phyloP scores from a whole-genome alignment of 2,888 invertebrate species.

The Exocentrus adspersus region DNA sequence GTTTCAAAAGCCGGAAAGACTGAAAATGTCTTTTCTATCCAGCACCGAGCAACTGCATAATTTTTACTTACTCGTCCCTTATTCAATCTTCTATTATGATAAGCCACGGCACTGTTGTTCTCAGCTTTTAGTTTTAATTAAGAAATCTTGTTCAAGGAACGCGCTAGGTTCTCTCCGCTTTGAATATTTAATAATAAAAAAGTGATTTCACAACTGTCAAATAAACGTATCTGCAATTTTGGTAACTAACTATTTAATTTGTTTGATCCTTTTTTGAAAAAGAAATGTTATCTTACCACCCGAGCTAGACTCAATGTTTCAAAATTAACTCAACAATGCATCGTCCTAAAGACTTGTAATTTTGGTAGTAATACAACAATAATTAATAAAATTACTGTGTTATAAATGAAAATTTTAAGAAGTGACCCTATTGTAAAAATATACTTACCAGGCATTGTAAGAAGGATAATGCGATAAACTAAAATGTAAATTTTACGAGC shows the following conservation, averaged over 20 bases:
- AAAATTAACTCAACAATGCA: too few species aligned
- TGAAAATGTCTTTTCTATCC: slow-evolving; percentile 28
- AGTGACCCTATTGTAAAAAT: not conserved
- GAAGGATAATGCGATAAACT: not conserved
- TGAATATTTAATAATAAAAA: slow-evolving; percentile 12
- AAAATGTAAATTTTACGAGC: slow-evolving; percentile 1
- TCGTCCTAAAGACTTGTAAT: too few species aligned
- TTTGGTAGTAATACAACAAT: too few species aligned
- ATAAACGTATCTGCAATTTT: not conserved
- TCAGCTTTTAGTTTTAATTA: slow-evolving; percentile 33
- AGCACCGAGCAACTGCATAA: slow-evolving; percentile 40
- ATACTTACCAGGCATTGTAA: not conserved
- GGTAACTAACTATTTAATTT: too few species aligned
- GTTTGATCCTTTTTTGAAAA: too few species aligned
- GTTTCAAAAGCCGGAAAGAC: slow-evolving; percentile 35
- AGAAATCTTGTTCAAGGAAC: slow-evolving; percentile 14
- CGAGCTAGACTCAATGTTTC: too few species aligned
- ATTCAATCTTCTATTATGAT: slow-evolving; percentile 39
- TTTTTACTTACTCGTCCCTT: slow-evolving; percentile 41
- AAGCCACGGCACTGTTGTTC: slow-evolving; percentile 37
- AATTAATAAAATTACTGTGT: too few species aligned
- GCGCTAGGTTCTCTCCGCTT: not conserved
- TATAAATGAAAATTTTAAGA: too few species aligned
- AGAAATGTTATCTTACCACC: too few species aligned
- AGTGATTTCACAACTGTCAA: not conserved